Conservation (phyloP, 2,113 vertebrate genomes). For the Macroglossus sobrinus region DNA sequence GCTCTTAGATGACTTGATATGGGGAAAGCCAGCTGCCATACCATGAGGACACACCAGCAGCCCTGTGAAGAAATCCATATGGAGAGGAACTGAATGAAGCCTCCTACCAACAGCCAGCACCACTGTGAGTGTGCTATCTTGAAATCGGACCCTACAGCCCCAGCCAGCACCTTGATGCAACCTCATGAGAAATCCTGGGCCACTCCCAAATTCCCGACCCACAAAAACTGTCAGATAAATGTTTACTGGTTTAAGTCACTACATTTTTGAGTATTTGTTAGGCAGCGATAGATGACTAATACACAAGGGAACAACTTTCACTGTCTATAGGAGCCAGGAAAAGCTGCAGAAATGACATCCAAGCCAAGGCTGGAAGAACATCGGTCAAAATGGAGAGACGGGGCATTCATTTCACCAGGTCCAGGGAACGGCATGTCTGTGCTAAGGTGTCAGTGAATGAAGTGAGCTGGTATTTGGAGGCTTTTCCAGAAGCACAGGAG, state of each 20-base stretch:
- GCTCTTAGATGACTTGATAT: neutral
- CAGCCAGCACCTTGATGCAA: neutral
- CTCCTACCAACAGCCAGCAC: neutral
- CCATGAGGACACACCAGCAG: neutral
- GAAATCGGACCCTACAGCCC: neutral
- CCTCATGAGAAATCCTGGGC: neutral
- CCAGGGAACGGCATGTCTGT: neutral
- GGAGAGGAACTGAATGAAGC: neutral
- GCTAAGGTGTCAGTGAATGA: neutral
- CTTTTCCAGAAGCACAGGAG: neutral
- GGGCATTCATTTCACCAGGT: neutral
- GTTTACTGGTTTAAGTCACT: neutral
- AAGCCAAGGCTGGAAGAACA: neutral
- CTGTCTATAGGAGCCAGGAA: neutral
- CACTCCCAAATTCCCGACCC: neutral
- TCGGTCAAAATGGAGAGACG: neutral
- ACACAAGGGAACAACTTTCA: neutral
- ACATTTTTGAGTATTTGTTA: neutral
- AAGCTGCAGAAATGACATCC: neutral
- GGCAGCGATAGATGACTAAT: neutral
- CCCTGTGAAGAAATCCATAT: neutral
- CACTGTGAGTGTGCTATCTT: neutral
- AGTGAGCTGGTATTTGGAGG: neutral
- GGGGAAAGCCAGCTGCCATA: neutral
- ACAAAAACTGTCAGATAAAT: neutral